phyloP scores from a whole-genome alignment of 2,888 invertebrate genomes.

The Agrotis segetum region DNA sequence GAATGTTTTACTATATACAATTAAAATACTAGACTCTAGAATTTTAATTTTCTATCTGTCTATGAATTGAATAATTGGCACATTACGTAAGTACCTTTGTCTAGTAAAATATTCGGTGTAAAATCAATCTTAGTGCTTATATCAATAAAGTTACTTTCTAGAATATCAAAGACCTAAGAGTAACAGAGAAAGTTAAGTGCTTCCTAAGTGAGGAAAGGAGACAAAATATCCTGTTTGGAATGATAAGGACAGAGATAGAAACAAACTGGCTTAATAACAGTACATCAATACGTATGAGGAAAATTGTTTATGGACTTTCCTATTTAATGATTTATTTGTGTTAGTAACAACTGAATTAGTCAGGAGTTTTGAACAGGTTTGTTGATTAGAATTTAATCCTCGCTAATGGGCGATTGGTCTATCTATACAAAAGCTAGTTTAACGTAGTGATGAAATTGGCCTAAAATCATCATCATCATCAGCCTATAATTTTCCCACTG shows the following conservation, averaged over 20 bases:
- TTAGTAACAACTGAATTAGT: background rate
- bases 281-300: background rate
- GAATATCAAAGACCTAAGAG: slow-evolving; percentile 5
- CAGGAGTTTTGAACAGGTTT: background rate
- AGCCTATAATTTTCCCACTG: too few species aligned
- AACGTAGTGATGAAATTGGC: too few species aligned
- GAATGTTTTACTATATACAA: too few species aligned
- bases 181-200: slow-evolving; percentile 32
- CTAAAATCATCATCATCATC: too few species aligned
- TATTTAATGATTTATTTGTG: background rate
- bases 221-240: background rate
- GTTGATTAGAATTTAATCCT: background rate
- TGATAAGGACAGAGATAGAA: slow-evolving; percentile 18
- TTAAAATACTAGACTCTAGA: too few species aligned
- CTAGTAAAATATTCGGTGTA: too few species aligned
- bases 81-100: too few species aligned
- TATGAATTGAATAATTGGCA: too few species aligned
- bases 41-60: too few species aligned
- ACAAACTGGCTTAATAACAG: background rate
- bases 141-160: background rate
- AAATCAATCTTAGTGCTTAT: background rate
- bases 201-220: slow-evolving; percentile 10
- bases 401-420: too few species aligned
- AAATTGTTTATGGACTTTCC: background rate
- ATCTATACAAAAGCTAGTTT: too few species aligned